Evolutionary conservation across 2,113 vertebrate genomes (phyloP).

Genomic region (Phylloscopus whistleri): DNA sequence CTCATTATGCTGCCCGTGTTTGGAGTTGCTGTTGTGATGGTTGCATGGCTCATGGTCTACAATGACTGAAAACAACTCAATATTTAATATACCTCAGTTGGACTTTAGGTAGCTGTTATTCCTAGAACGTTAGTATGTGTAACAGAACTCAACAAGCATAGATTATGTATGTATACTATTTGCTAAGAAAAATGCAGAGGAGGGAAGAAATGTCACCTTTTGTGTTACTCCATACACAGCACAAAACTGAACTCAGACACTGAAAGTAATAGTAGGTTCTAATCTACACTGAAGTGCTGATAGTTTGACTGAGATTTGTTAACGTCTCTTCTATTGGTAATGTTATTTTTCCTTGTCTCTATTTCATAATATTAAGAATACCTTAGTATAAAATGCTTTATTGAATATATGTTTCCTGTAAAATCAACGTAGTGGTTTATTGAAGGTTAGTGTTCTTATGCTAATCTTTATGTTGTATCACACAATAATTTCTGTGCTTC

Average conservation of each 20-base stretch:
- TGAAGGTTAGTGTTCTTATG: neutral
- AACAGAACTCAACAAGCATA: neutral
- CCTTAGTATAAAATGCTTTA: slow-evolving; percentile 14
- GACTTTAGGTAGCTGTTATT: slow-evolving; percentile 25
- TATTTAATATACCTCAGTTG: slow-evolving; percentile 48
- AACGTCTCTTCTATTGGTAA: neutral
- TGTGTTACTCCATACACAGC: neutral
- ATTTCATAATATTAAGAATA: slow-evolving; percentile 14
- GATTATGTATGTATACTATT: slow-evolving; percentile 5
- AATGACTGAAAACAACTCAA: slow-evolving; percentile 42
- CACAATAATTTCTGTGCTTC: neutral
- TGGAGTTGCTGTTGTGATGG: slow-evolving; percentile 66
- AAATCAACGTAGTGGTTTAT: neutral
- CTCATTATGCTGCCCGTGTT: slow-evolving; percentile 77
- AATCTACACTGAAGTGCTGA: neutral
- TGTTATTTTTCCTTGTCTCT: neutral
- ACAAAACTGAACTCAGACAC: slow-evolving; percentile 14
- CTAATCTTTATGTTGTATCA: neutral
- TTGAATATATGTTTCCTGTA: slow-evolving; percentile 31
- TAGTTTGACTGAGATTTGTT: neutral
- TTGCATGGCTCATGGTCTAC: slow-evolving; percentile 79
- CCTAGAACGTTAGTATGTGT: slow-evolving; percentile 17
- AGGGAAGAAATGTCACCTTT: slow-evolving; percentile 9
- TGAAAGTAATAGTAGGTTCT: neutral
- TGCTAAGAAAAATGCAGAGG: neutral